Conservation (phyloP, 2,888 invertebrate genomes). For the Drosophila anomalipes region DNA sequence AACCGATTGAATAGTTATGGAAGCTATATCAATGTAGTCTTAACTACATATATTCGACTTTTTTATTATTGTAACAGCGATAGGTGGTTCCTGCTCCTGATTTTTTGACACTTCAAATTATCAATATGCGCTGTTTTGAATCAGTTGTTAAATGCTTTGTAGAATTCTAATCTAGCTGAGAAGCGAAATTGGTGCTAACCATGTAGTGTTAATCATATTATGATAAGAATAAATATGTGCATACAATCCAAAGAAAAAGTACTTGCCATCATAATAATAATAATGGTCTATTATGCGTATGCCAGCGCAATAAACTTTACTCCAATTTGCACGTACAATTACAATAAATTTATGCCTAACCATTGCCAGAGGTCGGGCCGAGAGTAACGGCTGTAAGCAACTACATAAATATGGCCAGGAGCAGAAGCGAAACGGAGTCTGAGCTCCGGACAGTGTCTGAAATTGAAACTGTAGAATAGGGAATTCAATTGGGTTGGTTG, state of each 20-base stretch:
- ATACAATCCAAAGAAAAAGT: not conserved
- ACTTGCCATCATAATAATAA: conserved; percentile 21
- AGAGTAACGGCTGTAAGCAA: conserved; percentile 65
- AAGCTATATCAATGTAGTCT: not conserved
- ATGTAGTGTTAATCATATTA: not conserved
- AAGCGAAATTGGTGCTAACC: not conserved
- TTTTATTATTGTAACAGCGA: too few relatives aligned
- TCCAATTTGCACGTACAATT: conserved; percentile 74
- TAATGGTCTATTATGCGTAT: conserved; percentile 38
- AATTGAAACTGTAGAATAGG: conserved; percentile 10
- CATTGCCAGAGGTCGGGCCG: conserved; percentile 44
- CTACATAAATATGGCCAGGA: conserved; percentile 64
- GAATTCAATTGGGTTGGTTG: conserved; percentile 4
- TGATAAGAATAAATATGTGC: conserved; percentile 4
- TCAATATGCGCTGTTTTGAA: not conserved
- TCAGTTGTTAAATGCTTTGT: not conserved
- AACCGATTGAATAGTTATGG: not conserved
- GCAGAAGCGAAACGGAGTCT: not conserved
- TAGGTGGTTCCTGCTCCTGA: too few relatives aligned
- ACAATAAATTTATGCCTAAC: conserved; percentile 67
- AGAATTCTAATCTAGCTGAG: not conserved
- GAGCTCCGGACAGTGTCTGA: not conserved
- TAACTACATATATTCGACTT: not conserved
- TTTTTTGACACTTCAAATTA: not conserved
- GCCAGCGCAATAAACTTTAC: conserved; percentile 54